Evolutionary conservation across 23 tunicate species (phyloP).

Genomic region (Styela clava): DNA sequence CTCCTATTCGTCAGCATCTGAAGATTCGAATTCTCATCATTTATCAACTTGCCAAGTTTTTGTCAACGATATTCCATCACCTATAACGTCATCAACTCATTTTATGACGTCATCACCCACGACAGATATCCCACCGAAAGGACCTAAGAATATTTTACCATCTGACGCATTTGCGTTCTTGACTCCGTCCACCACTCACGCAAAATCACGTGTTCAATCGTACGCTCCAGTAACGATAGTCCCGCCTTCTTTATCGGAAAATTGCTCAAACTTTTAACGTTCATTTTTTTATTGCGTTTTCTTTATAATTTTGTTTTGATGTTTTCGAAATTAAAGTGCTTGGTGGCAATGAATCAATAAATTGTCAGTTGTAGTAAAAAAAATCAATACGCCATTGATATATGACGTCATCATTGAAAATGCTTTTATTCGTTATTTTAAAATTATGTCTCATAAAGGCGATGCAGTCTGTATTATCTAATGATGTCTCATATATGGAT

Average conservation of each 20-base stretch:
- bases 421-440: too few relatives aligned
- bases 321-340: neutral
- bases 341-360: too few relatives aligned
- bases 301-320: neutral
- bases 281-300: neutral
- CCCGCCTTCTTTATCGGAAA: neutral
- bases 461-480: too few relatives aligned
- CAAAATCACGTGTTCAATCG: conserved; percentile 1
- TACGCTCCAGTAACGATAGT: neutral
- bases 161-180: conserved; percentile 22
- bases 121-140: neutral
- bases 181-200: conserved; percentile 24
- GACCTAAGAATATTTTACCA: neutral
- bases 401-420: too few relatives aligned
- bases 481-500: too few relatives aligned
- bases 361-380: too few relatives aligned
- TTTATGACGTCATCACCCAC: conserved; percentile 19
- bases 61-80: neutral
- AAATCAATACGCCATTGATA: too few relatives aligned
- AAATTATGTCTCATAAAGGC: too few relatives aligned
- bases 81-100: neutral
- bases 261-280: neutral
- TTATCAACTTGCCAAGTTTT: neutral
- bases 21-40: conserved; percentile 6
- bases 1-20: conserved; percentile 2